Base-by-base conservation (phyloP, 2,888 invertebrate genomes). In the Yponomeuta cagnagella region DNA sequence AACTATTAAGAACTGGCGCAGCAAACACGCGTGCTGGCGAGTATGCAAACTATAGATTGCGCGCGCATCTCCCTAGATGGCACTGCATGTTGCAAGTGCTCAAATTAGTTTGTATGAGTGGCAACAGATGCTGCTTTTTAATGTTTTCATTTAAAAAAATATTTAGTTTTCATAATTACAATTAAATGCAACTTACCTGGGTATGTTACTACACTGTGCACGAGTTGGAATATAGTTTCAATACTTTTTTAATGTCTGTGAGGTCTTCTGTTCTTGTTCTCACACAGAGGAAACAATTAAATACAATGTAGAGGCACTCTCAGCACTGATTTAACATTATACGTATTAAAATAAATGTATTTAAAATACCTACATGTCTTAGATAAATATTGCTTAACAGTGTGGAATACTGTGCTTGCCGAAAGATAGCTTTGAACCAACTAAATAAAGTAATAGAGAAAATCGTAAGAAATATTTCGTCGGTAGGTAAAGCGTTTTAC, bases 51-150 rank as follows among this genome's bases (percentile, higher is more conserved):
- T 63, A 70, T 48, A 1, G 23, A 65, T 82, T 89, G 84, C 85
- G 79, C 78, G 78, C 79, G 77, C 76, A 79, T 76, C 74, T 76
- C 76, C 82, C 88, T 78, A 92, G 91, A 90, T 90, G 91, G 90
- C 87, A 81, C 80, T 82, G 79, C 78, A 79, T 74, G 48, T 31
- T 64, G 30, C 64, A 70, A 30, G 52, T 72, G 73, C 72, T 75
- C 74, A 75, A 78, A 72, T 71, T 86, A 80, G 84, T 79, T 85
- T 79, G 74, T 69, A 70, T 65, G 63, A 10, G 37, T 30, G 15
- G 75, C 82, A 80, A 84, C 77, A 91, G 90, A 89, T 89, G 90
- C 89, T 77, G 86, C 77, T 86, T 65, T 31, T 23, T 10, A 65
- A 23, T 2, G 30, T 31, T 64, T 65, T 33, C 65, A 9, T 15